Conservation (phyloP, 1,140 invertebrate species). For the Zaprionus camerounensis region DNA sequence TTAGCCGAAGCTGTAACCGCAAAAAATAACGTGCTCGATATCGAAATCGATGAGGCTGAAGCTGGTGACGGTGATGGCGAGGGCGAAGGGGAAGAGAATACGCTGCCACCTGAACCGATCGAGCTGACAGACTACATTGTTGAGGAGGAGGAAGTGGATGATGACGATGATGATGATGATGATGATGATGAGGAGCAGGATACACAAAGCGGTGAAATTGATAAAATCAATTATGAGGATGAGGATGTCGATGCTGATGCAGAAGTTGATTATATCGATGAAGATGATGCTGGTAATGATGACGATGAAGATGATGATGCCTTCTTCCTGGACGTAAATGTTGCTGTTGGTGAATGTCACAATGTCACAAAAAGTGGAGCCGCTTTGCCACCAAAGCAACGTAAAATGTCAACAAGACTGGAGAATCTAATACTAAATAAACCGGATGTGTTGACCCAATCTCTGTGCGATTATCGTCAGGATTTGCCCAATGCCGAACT, state of each 20-base stretch:
- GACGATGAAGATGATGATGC: slow-evolving; percentile 67
- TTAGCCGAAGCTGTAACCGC: slow-evolving; percentile 69
- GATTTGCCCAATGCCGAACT: slow-evolving; percentile 70
- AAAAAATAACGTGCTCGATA: slow-evolving; percentile 48
- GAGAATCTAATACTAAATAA: slow-evolving; percentile 76
- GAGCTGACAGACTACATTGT: slow-evolving; percentile 65
- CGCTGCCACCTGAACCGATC: slow-evolving; percentile 66
- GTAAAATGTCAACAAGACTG: slow-evolving; percentile 66
- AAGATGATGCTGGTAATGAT: slow-evolving; percentile 60
- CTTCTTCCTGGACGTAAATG: slow-evolving; percentile 62
- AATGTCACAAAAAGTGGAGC: slow-evolving; percentile 40
- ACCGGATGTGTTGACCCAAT: slow-evolving; percentile 63
- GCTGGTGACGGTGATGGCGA: slow-evolving; percentile 33
- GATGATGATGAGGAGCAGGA: slow-evolving; percentile 63
- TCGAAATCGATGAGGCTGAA: slow-evolving; percentile 58
- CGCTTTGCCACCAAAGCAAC: slow-evolving; percentile 62
- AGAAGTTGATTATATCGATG: slow-evolving; percentile 69
- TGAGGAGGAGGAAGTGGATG: slow-evolving; percentile 67
- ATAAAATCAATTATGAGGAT: slow-evolving; percentile 62
- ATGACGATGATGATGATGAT: slow-evolving; percentile 52
- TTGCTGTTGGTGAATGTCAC: slow-evolving; percentile 45
- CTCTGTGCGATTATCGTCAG: slow-evolving; percentile 72
- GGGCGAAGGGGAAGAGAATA: slow-evolving; percentile 61
- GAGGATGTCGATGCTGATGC: slow-evolving; percentile 57
- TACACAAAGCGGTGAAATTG: slow-evolving; percentile 67